Evolutionary conservation across 35 echinoderm and acorn worm species (phyloP).

Genomic region (Eucidaris tribuloides): DNA sequence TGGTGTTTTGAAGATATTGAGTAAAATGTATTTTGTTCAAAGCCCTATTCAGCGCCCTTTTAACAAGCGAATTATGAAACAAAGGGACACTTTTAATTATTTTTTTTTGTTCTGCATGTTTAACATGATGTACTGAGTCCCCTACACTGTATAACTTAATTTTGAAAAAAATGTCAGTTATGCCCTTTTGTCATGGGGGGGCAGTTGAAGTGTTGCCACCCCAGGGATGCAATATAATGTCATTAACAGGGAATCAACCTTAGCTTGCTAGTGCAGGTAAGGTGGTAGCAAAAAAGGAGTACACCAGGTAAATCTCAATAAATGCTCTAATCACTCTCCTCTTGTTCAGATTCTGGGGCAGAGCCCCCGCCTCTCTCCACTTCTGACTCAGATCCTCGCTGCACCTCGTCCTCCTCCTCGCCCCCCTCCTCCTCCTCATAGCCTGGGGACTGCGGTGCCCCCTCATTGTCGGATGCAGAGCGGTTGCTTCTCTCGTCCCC

Average conservation of each 20-base stretch:
- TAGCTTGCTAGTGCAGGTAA: no score
- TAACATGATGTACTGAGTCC: no score
- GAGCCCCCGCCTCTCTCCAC: not conserved
- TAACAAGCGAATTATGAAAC: no score
- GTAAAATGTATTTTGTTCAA: no score
- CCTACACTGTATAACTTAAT: no score
- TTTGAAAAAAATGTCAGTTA: not conserved
- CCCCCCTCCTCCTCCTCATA: not conserved
- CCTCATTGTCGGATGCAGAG: not conserved
- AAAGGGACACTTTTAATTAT: no score
- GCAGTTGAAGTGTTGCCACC: not conserved
- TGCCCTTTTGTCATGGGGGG: not conserved
- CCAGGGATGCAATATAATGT: no score
- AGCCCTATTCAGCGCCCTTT: no score
- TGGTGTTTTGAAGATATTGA: no score
- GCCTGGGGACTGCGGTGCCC: conserved; percentile 2
- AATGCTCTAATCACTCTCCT: conserved; percentile 52
- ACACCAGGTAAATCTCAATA: not conserved
- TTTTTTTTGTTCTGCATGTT: no score
- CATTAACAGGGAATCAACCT: no score
- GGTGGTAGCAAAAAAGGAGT: not conserved
- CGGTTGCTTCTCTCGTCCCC: not conserved
- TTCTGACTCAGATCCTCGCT: conserved; percentile 26
- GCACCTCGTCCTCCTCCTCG: conserved; percentile 8
- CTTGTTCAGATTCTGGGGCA: not conserved